A percentile compares a stretch with the other conserved stretches of the same genome.
Evolutionary conservation across 2,888 invertebrate species (phyloP).

Genomic region (Papilio elwesi): DNA sequence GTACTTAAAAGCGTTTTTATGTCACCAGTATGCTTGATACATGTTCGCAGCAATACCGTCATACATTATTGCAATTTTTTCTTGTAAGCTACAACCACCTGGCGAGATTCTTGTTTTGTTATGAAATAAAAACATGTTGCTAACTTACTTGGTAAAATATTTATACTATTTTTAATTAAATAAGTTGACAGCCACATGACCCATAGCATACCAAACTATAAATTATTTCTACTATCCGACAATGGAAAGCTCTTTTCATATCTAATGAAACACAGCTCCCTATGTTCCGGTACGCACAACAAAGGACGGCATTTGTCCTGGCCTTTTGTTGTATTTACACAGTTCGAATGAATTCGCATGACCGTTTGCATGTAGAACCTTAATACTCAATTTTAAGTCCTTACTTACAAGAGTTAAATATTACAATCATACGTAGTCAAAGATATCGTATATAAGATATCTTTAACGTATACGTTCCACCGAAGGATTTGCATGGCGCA

Average conservation of each 20-base stretch:
- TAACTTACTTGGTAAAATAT: too few species aligned
- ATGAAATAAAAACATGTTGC: too few species aligned
- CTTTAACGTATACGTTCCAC: too few species aligned
- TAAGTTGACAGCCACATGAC: not conserved
- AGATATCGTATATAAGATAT: too few species aligned
- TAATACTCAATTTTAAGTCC: too few species aligned
- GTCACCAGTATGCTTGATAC: not conserved
- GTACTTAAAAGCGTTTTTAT: not conserved
- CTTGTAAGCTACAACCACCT: not conserved
- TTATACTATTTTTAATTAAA: not conserved
- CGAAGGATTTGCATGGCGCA: too few species aligned
- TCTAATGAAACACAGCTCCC: conserved; percentile 27
- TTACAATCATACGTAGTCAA: too few species aligned
- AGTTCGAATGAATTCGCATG: conserved; percentile 18
- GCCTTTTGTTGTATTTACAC: conserved; percentile 29
- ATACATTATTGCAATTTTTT: not conserved
- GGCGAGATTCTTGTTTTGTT: too few species aligned
- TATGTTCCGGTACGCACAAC: conserved; percentile 1
- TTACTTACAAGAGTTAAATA: too few species aligned
- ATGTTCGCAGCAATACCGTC: not conserved
- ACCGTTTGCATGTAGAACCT: not conserved
- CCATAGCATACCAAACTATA: conserved; percentile 11
- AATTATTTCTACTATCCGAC: conserved; percentile 22
- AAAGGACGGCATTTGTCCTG: conserved; percentile 20
- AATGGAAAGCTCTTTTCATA: conserved; percentile 20